phyloP scores from a whole-genome alignment of 2,797 vertebrate species.

The Platalea minor region DNA sequence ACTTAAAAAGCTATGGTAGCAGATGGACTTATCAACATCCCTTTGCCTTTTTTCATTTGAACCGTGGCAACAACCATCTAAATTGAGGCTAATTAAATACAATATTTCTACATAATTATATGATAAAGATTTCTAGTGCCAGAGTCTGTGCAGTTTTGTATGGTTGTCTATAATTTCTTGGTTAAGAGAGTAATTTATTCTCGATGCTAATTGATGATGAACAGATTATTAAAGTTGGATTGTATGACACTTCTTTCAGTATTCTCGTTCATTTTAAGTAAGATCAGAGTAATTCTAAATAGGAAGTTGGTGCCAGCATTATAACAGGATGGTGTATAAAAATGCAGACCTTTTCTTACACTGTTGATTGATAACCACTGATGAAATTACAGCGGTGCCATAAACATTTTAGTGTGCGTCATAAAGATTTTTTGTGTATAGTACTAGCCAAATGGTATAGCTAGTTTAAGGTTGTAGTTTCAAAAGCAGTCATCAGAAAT shows the following conservation, averaged over 20 bases:
- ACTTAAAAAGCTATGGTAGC: not conserved
- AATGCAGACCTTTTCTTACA: conserved; percentile 13
- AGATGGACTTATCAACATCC: not conserved
- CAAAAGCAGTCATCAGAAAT: conserved; percentile 56
- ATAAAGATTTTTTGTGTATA: conserved; percentile 43
- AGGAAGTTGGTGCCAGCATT: conserved; percentile 8
- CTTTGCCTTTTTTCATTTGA: not conserved
- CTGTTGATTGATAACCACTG: conserved; percentile 53
- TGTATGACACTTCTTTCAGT: not conserved
- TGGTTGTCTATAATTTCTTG: conserved; percentile 56
- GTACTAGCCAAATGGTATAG: conserved; percentile 4
- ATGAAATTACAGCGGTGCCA: conserved; percentile 33
- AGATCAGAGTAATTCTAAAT: conserved; percentile 9
- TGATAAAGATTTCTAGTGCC: conserved; percentile 23
- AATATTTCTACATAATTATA: conserved; percentile 52
- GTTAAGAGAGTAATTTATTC: conserved; percentile 63
- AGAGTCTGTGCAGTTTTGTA: not conserved
- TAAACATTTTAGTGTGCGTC: conserved; percentile 50
- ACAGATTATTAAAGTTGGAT: conserved; percentile 45
- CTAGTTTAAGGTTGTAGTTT: conserved; percentile 36
- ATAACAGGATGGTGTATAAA: conserved; percentile 45
- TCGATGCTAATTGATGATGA: conserved; percentile 52
- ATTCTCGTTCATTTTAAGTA: conserved; percentile 11
- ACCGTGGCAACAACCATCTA: not conserved
- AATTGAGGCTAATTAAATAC: conserved; percentile 34